phyloP scores from a whole-genome alignment of 2,797 vertebrate genomes.

The Acanthopagrus latus region DNA sequence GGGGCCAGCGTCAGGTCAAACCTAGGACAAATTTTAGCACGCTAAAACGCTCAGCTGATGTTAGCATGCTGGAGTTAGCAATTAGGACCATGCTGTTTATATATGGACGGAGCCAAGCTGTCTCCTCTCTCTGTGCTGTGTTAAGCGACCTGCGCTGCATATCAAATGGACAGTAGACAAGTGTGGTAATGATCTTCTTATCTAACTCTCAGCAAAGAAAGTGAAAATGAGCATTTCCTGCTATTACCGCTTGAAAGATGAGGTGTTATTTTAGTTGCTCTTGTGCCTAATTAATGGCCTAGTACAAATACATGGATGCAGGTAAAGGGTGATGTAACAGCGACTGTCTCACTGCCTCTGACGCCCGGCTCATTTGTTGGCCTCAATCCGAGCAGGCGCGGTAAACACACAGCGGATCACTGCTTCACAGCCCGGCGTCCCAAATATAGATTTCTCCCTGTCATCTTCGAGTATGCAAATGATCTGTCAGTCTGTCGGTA shows the following conservation, averaged over 20 bases:
- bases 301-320: not conserved
- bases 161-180: not conserved
- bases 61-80: not conserved
- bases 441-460: conserved; percentile 77
- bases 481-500: conserved; percentile 54
- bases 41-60: not conserved
- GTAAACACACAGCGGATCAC: conserved; percentile 53
- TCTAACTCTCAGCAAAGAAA: not conserved
- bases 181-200: not conserved
- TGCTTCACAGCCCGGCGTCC: conserved; percentile 43
- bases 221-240: not conserved
- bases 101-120: not conserved
- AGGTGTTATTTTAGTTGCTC: not conserved
- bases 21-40: not conserved
- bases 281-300: not conserved
- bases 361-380: conserved; percentile 22
- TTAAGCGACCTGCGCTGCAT: not conserved
- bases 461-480: conserved; percentile 68
- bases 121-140: not conserved
- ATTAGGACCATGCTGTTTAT: not conserved
- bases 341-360: not conserved
- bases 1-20: not conserved
- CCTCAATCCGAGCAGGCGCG: conserved; percentile 18
- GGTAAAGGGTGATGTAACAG: not conserved
- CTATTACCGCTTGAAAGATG: not conserved